These are phyloP conservation scores for Brienomyrus longianalis DNA, from an alignment of 2,113 vertebrate species.

Conservation along the genomic window DNA sequence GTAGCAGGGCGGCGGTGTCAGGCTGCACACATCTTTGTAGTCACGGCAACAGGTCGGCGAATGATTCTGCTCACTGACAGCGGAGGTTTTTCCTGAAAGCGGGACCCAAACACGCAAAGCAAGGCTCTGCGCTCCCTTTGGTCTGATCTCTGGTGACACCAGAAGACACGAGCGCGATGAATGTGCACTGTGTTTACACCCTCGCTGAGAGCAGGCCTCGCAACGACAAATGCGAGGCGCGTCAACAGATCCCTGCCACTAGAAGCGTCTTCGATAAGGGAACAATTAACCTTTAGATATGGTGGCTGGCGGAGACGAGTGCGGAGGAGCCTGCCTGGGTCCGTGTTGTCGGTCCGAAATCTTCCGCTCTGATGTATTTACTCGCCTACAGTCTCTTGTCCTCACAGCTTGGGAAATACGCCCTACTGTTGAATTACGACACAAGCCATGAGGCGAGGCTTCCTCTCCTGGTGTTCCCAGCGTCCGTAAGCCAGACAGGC, in stretches of 20 bases:
- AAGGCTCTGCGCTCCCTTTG: background rate
- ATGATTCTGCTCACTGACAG: background rate
- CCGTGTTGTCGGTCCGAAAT: background rate
- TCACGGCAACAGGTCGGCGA: background rate
- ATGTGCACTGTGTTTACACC: background rate
- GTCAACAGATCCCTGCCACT: background rate
- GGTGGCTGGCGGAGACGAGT: background rate
- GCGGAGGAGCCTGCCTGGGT: too few relatives aligned
- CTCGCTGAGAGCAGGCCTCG: background rate
- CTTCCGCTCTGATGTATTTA: constrained; percentile 13
- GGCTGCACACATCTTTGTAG: background rate
- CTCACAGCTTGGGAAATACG: background rate
- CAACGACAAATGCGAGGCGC: background rate
- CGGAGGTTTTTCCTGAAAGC: background rate
- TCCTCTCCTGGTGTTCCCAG: background rate
- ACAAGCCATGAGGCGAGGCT: background rate
- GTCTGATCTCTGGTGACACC: background rate
- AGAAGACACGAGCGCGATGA: background rate
- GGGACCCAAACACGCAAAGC: background rate
- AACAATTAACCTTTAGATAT: constrained; percentile 17
- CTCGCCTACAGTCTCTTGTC: background rate
- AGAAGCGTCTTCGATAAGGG: background rate
- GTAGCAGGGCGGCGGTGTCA: background rate
- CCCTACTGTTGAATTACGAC: background rate
- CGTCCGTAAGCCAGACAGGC: background rate